Percentiles rank a stretch among this genome's conserved stretches.
Evolutionary conservation across 2,113 vertebrate species (phyloP).

Genomic region (Calidris pugnax): DNA sequence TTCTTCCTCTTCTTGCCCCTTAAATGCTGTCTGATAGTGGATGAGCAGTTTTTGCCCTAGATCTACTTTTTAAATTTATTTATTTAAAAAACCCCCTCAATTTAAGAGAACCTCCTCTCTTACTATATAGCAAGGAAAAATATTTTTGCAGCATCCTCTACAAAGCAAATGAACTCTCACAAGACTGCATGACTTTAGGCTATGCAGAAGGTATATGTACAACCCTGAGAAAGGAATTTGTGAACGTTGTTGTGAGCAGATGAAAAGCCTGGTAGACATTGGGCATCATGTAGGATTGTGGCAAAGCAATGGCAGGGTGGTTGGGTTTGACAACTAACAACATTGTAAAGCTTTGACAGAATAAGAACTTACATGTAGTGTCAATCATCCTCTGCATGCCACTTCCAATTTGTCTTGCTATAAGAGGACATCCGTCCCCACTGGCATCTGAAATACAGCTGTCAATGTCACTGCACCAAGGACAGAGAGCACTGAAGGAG

Average conservation of each 20-base stretch:
- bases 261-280: slow-evolving; percentile 55
- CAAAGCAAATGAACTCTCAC: background rate
- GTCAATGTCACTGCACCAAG: slow-evolving; percentile 50
- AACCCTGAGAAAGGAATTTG: background rate
- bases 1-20: background rate
- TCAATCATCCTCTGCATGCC: slow-evolving; percentile 65
- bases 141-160: background rate
- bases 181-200: slow-evolving; percentile 17
- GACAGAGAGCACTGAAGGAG: background rate
- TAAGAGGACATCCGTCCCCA: slow-evolving; percentile 42
- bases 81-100: background rate
- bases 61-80: no score
- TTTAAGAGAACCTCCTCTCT: background rate
- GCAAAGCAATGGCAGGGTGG: slow-evolving; percentile 7
- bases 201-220: background rate
- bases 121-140: background rate
- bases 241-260: background rate
- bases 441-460: slow-evolving; percentile 43
- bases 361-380: slow-evolving; percentile 65
- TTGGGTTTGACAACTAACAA: slow-evolving; percentile 66
- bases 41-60: background rate
- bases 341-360: slow-evolving; percentile 61
- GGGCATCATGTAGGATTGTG: slow-evolving; percentile 54
- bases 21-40: background rate
- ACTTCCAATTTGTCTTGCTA: slow-evolving; percentile 46